Percentiles rank a stretch among this genome's conserved stretches.
Conservation (phyloP, 2,113 vertebrate genomes). For the Zapus hudsonius region DNA sequence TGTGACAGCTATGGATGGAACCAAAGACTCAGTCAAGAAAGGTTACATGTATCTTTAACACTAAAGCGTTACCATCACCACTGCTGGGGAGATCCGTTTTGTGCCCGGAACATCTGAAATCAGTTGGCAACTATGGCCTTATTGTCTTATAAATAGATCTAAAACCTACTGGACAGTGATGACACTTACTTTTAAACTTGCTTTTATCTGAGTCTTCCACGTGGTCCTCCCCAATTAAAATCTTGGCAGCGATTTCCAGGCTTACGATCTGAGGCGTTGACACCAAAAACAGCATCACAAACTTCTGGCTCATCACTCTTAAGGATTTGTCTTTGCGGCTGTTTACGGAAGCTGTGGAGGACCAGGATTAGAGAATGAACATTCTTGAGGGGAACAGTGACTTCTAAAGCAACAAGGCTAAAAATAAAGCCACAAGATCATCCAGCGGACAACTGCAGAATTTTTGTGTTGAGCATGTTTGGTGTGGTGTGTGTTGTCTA, state of each 20-base stretch:
- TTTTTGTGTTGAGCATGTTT: background rate
- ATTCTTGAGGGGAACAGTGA: slow-evolving; percentile 56
- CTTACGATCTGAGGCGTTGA: slow-evolving; percentile 93
- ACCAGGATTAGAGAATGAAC: slow-evolving; percentile 72
- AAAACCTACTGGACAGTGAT: background rate
- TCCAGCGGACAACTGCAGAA: background rate
- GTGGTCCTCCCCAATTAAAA: slow-evolving; percentile 96
- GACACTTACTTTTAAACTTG: slow-evolving; percentile 98
- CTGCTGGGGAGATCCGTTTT: slow-evolving; percentile 2
- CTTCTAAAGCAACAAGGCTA: slow-evolving; percentile 62
- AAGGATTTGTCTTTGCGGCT: slow-evolving; percentile 98
- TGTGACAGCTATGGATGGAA: background rate
- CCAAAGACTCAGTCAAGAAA: background rate
- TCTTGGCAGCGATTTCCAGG: slow-evolving; percentile 96
- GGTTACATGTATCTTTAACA: background rate
- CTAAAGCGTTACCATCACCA: background rate
- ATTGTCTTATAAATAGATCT: background rate
- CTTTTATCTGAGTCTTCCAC: slow-evolving; percentile 93
- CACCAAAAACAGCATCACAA: slow-evolving; percentile 98
- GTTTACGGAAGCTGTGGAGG: slow-evolving; percentile 91
- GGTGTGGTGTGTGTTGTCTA: too few relatives aligned
- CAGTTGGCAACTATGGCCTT: background rate
- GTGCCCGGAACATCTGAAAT: background rate
- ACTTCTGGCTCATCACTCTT: slow-evolving; percentile 98
- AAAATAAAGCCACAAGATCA: slow-evolving; percentile 59